phyloP scores from a whole-genome alignment of 2,113 vertebrate genomes.

The Marmota monax region DNA sequence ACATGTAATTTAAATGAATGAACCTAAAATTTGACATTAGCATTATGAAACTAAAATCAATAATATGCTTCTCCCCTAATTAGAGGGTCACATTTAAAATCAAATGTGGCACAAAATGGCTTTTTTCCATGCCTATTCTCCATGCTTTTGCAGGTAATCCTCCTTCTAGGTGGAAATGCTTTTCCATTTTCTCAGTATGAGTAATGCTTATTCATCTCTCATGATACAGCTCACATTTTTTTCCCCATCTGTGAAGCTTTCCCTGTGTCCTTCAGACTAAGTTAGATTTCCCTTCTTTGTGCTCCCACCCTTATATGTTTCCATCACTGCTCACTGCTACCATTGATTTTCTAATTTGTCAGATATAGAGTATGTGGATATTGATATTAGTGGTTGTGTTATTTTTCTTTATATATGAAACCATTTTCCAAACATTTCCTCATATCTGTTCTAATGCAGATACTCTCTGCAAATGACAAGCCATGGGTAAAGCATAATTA shows the following conservation, averaged over 20 bases:
- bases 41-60: not conserved
- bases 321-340: not conserved
- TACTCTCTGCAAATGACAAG: not conserved
- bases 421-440: not conserved
- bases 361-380: not conserved
- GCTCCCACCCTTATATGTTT: not conserved
- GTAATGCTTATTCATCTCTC: not conserved
- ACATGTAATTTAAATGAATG: not conserved
- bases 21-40: not conserved
- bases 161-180: not conserved
- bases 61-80: not conserved
- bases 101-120: not conserved
- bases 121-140: not conserved
- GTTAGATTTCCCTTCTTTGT: not conserved
- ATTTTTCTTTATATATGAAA: conserved; percentile 19
- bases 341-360: not conserved
- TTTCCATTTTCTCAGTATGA: not conserved
- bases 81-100: not conserved
- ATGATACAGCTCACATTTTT: not conserved
- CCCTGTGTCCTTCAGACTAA: not conserved
- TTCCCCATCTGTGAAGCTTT: not conserved
- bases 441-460: not conserved
- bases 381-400: not conserved
- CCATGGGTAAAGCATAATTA: not conserved
- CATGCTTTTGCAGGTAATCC: not conserved